Percentiles rank a stretch among this genome's conserved stretches.
These are phyloP conservation scores for Athalia rosae DNA, from an alignment of 2,888 invertebrate species.

Conservation along the genomic window DNA sequence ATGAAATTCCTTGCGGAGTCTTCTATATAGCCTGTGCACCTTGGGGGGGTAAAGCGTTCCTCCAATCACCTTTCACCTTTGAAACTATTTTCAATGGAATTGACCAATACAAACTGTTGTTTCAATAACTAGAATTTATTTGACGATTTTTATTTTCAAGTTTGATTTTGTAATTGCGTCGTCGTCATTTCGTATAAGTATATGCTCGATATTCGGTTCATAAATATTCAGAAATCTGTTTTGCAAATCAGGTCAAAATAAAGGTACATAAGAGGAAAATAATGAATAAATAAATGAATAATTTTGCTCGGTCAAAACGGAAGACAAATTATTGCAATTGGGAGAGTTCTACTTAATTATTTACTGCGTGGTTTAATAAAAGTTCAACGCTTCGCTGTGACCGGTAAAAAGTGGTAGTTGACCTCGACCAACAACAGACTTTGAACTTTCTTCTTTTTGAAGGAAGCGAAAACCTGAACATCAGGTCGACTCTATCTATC, in stretches of 20 bases:
- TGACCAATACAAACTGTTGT: conserved; percentile 56
- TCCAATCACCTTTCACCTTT: conserved; percentile 66
- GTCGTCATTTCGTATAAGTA: too few species aligned
- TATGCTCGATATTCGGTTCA: neutral
- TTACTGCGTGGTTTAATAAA: conserved; percentile 9
- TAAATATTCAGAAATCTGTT: neutral
- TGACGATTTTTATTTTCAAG: conserved; percentile 49
- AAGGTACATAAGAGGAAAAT: neutral
- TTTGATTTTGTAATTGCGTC: conserved; percentile 42
- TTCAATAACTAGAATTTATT: conserved; percentile 43
- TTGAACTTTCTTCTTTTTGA: conserved; percentile 42
- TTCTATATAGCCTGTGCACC: conserved; percentile 71
- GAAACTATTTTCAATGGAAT: conserved; percentile 67
- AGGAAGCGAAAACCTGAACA: conserved; percentile 18
- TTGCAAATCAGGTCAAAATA: conserved; percentile 7
- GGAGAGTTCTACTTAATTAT: conserved; percentile 17
- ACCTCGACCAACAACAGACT: conserved; percentile 40
- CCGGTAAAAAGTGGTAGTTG: conserved; percentile 31
- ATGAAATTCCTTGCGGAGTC: conserved; percentile 71
- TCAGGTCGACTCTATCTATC: neutral
- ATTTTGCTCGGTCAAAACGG: neutral
- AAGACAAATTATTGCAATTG: neutral
- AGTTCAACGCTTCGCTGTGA: conserved; percentile 27
- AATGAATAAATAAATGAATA: neutral
- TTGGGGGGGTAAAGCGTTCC: conserved; percentile 67